Conservation (phyloP, 2,113 vertebrate genomes). For the Hemiprocne comata region DNA sequence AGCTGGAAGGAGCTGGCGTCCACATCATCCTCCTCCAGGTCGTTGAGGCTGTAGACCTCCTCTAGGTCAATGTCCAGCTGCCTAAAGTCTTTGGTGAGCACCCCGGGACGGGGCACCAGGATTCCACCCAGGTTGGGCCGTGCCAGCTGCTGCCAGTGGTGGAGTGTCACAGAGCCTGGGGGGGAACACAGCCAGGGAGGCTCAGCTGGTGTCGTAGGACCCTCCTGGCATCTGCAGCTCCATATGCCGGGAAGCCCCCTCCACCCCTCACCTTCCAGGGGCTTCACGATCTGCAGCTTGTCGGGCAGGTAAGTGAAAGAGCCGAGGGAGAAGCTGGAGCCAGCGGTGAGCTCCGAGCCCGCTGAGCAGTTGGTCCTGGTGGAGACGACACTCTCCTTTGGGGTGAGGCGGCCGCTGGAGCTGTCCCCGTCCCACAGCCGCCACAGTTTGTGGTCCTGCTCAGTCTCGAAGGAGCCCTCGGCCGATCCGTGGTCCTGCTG, state of each 20-base stretch:
- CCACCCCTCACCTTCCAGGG: constrained; percentile 81
- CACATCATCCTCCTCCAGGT: constrained; percentile 87
- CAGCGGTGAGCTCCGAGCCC: constrained; percentile 74
- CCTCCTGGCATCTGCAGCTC: neutral
- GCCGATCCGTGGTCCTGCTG: constrained; percentile 79
- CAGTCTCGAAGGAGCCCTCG: constrained; percentile 83
- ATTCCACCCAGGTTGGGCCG: constrained; percentile 84
- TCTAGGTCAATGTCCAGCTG: constrained; percentile 84
- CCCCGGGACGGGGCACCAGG: constrained; percentile 81
- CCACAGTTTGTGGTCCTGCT: constrained; percentile 77
- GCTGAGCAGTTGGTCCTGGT: constrained; percentile 80
- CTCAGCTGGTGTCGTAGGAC: accelerated
- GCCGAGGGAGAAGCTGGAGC: constrained; percentile 75
- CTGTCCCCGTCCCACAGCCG: constrained; percentile 69
- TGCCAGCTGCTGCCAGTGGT: constrained; percentile 90
- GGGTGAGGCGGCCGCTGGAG: constrained; percentile 85
- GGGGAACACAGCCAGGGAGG: neutral
- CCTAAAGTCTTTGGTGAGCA: constrained; percentile 88
- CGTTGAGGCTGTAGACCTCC: constrained; percentile 86
- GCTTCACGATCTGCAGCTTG: constrained; percentile 89
- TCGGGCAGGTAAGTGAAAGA: constrained; percentile 83
- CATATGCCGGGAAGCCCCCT: accelerated
- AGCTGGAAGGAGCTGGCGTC: constrained; percentile 70
- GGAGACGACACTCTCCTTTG: constrained; percentile 80
- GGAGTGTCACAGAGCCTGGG: constrained; percentile 83